These are phyloP conservation scores for Urocyon cinereoargenteus DNA, from an alignment of 2,797 vertebrate genomes.

Conservation along the genomic window DNA sequence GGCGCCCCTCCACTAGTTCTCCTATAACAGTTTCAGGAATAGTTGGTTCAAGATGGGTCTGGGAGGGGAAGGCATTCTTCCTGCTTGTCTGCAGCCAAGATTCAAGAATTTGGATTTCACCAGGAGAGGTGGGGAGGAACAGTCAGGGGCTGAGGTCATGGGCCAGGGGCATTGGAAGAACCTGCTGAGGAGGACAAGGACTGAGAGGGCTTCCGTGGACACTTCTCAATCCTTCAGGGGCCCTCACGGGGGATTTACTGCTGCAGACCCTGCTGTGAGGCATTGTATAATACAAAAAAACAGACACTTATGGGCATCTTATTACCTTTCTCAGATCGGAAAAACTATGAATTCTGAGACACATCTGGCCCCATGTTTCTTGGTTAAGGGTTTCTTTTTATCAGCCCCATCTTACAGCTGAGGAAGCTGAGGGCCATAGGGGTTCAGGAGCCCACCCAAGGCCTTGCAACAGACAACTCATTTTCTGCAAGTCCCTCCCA, in stretches of 20 bases:
- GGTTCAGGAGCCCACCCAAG: neutral
- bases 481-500: neutral
- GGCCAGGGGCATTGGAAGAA: neutral
- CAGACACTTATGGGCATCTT: accelerated
- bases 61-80: neutral
- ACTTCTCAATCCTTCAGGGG: neutral
- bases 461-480: neutral
- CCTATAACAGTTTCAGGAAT: neutral
- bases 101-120: neutral
- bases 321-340: neutral
- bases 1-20: neutral
- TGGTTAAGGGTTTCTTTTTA: neutral
- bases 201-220: accelerated
- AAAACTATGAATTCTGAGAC: neutral
- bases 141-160: too few species aligned
- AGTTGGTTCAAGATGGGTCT: neutral
- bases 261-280: neutral
- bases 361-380: neutral
- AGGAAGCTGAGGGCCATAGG: neutral
- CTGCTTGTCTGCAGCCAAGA: neutral
- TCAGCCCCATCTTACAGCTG: neutral
- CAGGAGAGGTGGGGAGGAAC: neutral
- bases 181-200: neutral
- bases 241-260: neutral
- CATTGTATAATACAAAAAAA: accelerated